These are phyloP conservation scores for Embiotoca jacksoni DNA, from an alignment of 2,113 vertebrate genomes.

Conservation along the genomic window DNA sequence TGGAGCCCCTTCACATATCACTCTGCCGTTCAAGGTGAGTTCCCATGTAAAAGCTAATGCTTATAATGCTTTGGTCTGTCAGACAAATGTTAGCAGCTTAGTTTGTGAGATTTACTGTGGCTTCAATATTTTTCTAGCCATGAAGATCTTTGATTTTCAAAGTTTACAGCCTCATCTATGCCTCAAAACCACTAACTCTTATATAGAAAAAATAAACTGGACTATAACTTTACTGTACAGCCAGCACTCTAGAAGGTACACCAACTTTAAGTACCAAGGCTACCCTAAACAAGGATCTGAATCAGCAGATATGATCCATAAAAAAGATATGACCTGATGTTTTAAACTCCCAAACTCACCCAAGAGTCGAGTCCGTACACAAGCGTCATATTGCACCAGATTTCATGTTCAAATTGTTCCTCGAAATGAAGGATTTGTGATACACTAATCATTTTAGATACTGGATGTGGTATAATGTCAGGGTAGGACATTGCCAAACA, in stretches of 20 bases:
- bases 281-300: background rate
- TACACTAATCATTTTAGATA: background rate
- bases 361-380: background rate
- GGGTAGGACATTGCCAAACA: background rate
- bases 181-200: too few species aligned
- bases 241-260: background rate
- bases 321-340: background rate
- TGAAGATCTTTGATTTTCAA: background rate
- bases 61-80: background rate
- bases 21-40: conserved; percentile 9
- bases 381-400: background rate
- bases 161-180: background rate
- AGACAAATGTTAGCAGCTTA: background rate
- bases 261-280: background rate
- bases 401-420: conserved; percentile 10
- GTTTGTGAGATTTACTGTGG: background rate
- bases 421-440: conserved; percentile 7
- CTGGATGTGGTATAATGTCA: background rate
- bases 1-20: conserved; percentile 1
- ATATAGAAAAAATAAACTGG: too few species aligned
- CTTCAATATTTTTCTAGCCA: background rate
- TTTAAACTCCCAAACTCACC: conserved; percentile 2
- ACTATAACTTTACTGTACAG: background rate
- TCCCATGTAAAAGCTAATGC: background rate
- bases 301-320: background rate